Percentiles rank a stretch among this genome's conserved stretches.
phyloP scores from a whole-genome alignment of 2,113 vertebrate species.

The Aplodontia rufa region DNA sequence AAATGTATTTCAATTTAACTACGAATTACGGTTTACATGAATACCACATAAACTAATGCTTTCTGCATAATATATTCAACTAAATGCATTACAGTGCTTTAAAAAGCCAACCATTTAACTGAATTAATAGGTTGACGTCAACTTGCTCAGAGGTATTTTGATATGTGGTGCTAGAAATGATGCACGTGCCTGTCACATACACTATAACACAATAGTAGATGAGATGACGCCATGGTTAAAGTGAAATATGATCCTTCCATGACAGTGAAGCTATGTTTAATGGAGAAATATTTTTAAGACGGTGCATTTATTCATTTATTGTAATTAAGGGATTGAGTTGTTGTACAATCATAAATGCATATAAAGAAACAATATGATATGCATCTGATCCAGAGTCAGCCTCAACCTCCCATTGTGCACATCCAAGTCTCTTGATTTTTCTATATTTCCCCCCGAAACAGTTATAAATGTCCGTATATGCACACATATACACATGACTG shows the following conservation, averaged over 20 bases:
- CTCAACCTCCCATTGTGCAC: too few relatives aligned
- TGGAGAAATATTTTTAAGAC: too few relatives aligned
- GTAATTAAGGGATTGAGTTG: too few relatives aligned
- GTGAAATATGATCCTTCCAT: not conserved
- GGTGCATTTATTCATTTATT: too few relatives aligned
- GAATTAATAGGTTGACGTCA: not conserved
- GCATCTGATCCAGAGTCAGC: too few relatives aligned
- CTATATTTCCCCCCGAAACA: too few relatives aligned
- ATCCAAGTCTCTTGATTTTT: too few relatives aligned
- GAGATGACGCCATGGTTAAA: not conserved
- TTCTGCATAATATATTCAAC: slow-evolving; percentile 10
- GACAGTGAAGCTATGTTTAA: not conserved
- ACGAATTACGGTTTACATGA: not conserved
- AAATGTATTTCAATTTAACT: slow-evolving; percentile 8
- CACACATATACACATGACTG: too few relatives aligned
- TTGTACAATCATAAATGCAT: too few relatives aligned
- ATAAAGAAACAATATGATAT: too few relatives aligned
- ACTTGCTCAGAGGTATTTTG: not conserved
- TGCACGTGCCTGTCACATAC: not conserved
- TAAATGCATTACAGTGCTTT: not conserved
- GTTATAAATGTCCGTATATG: too few relatives aligned
- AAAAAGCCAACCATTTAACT: not conserved
- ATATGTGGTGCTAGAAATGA: not conserved
- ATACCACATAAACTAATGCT: not conserved
- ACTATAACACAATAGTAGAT: not conserved